Conservation (phyloP, 2,113 vertebrate species). For the Scomber scombrus region DNA sequence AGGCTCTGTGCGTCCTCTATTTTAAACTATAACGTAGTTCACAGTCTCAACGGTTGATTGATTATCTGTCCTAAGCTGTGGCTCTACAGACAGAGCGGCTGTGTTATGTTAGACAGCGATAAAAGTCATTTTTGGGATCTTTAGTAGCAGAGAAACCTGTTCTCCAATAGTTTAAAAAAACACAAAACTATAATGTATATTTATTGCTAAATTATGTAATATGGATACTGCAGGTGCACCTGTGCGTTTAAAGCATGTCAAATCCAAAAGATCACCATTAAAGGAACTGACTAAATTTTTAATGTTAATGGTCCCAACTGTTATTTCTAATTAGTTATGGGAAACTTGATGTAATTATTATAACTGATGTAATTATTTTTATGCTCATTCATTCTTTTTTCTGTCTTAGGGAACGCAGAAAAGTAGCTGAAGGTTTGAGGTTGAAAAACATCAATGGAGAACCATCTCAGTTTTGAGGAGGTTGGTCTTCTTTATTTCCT, state of each 20-base stretch:
- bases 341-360: not conserved
- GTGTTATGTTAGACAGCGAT: no score
- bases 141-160: not conserved
- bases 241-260: not conserved
- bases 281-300: not conserved
- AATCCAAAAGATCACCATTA: not conserved
- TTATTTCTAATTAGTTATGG: not conserved
- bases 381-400: slow-evolving; percentile 14
- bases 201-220: not conserved
- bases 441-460: slow-evolving; percentile 79
- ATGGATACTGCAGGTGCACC: not conserved
- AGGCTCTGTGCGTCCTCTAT: slow-evolving; percentile 39
- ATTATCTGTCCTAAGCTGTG: slow-evolving; percentile 56
- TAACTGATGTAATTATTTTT: not conserved
- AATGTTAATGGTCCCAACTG: not conserved
- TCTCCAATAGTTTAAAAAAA: not conserved
- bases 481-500: slow-evolving; percentile 48
- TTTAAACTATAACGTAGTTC: slow-evolving; percentile 37
- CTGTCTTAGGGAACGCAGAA: slow-evolving; percentile 74
- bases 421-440: slow-evolving; percentile 62
- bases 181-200: no score
- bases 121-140: not conserved
- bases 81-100: not conserved
- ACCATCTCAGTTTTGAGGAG: slow-evolving; percentile 77
- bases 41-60: slow-evolving; percentile 46